Conservation (phyloP, 2,113 vertebrate genomes). For the Riparia riparia region DNA sequence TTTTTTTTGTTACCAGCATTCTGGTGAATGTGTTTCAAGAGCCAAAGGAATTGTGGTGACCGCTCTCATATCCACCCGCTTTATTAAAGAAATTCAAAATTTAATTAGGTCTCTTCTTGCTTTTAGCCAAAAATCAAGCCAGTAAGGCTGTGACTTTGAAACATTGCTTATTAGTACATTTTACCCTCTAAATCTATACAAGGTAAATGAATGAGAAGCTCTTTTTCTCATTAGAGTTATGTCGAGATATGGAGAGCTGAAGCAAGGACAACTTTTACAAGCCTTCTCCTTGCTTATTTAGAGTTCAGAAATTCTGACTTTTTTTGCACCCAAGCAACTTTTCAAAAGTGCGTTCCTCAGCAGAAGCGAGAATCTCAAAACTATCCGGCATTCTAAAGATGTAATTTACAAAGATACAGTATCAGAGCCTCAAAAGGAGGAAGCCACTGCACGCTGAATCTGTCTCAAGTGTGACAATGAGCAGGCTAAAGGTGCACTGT, state of each 20-base stretch:
- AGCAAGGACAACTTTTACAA: not conserved
- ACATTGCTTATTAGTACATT: not conserved
- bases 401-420: not conserved
- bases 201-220: not conserved
- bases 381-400: not conserved
- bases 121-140: slow-evolving; percentile 2
- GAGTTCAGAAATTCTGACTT: not conserved
- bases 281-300: not conserved
- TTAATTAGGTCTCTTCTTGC: not conserved
- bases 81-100: not conserved
- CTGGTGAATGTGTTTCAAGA: not conserved
- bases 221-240: not conserved
- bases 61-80: not conserved
- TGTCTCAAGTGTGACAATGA: not conserved
- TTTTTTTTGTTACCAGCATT: not conserved
- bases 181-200: not conserved
- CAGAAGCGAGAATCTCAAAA: not conserved
- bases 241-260: fast-evolving
- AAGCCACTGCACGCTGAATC: not conserved
- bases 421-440: not conserved
- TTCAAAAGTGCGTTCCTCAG: fast-evolving
- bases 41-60: not conserved
- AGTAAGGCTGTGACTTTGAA: not conserved
- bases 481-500: not conserved
- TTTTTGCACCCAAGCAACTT: not conserved